These are phyloP conservation scores for Orthosia incerta DNA, from an alignment of 2,888 invertebrate species.

Conservation along the genomic window DNA sequence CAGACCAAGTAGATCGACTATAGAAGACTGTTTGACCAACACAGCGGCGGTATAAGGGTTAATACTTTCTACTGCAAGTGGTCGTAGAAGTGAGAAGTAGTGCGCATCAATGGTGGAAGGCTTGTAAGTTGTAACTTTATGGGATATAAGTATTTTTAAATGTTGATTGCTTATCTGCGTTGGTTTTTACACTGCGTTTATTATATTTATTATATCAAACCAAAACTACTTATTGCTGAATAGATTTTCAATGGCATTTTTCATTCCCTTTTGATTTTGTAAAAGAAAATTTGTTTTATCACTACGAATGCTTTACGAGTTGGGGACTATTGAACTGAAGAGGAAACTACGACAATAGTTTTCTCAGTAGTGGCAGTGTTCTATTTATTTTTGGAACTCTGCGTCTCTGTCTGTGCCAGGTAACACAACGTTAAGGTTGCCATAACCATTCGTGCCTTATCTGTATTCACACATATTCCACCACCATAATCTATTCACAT, in stretches of 20 bases:
- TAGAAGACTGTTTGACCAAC: constrained; percentile 53
- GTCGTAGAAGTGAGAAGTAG: constrained; percentile 18
- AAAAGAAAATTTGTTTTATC: too few relatives aligned
- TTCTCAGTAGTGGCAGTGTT: too few relatives aligned
- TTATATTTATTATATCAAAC: too few relatives aligned
- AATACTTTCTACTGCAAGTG: constrained; percentile 15
- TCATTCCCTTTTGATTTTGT: too few relatives aligned
- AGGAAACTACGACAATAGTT: too few relatives aligned
- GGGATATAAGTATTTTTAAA: neutral
- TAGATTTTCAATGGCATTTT: too few relatives aligned
- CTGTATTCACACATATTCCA: neutral
- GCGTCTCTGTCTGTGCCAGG: neutral
- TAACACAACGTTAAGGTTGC: neutral
- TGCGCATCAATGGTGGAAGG: neutral
- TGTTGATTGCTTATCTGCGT: neutral
- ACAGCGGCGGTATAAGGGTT: constrained; percentile 24
- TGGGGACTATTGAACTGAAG: too few relatives aligned
- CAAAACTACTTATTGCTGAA: too few relatives aligned
- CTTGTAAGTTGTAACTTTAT: neutral
- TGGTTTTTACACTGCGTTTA: too few relatives aligned
- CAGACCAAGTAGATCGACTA: constrained; percentile 62
- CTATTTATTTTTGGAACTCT: too few relatives aligned
- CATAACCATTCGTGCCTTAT: neutral
- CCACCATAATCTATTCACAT: constrained; percentile 25
- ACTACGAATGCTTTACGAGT: too few relatives aligned